A percentile compares a stretch with the other conserved stretches of the same genome.
Conservation (phyloP, 2,113 vertebrate genomes). For the Elaphurus davidianus region DNA sequence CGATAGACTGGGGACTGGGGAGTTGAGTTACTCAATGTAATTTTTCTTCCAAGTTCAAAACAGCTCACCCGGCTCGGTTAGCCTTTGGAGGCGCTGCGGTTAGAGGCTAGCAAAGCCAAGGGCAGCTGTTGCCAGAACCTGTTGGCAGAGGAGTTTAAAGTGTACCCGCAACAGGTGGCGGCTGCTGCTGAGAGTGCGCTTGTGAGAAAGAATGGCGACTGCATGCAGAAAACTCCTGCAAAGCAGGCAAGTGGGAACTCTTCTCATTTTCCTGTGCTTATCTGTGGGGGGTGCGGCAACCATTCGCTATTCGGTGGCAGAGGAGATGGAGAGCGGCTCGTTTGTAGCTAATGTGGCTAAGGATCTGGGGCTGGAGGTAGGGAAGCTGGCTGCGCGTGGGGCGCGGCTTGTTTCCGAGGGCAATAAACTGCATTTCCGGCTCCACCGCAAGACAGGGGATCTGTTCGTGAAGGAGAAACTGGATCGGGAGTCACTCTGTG, state of each 20-base stretch:
- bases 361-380: slow-evolving; percentile 80
- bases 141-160: slow-evolving; percentile 30
- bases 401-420: slow-evolving; percentile 77
- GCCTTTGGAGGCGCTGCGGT: background rate
- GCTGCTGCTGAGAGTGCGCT: background rate
- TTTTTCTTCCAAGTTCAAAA: slow-evolving; percentile 62
- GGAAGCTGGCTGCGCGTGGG: slow-evolving; percentile 76
- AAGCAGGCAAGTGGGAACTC: slow-evolving; percentile 52
- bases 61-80: background rate
- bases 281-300: slow-evolving; percentile 34
- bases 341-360: slow-evolving; percentile 85
- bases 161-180: background rate
- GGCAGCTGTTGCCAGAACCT: background rate
- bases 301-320: slow-evolving; percentile 80
- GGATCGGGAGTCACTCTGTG: slow-evolving; percentile 79
- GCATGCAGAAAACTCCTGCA: background rate
- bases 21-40: slow-evolving; percentile 38
- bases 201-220: slow-evolving; percentile 17
- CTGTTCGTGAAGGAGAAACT: slow-evolving; percentile 78
- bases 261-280: slow-evolving; percentile 60
- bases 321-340: slow-evolving; percentile 84
- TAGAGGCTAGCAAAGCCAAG: background rate
- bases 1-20: slow-evolving; percentile 52
- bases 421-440: slow-evolving; percentile 71
- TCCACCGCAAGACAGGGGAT: slow-evolving; percentile 77